A percentile compares a stretch with the other conserved stretches of the same genome.
Conservation (phyloP, 2,113 vertebrate species). For the Microtus richardsoni region DNA sequence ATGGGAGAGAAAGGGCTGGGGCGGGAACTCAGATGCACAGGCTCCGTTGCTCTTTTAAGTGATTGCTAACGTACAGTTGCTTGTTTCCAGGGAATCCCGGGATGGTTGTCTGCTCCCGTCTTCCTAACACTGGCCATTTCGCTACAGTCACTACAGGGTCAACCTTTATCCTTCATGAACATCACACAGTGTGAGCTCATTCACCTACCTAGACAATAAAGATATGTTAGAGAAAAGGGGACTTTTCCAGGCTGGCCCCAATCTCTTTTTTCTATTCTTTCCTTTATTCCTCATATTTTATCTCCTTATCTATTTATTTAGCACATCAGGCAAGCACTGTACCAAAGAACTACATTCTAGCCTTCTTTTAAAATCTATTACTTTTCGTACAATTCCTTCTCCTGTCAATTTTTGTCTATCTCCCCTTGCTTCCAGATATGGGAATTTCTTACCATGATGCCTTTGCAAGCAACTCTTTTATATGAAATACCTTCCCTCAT, state of each 20-base stretch:
- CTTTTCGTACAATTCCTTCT: not conserved
- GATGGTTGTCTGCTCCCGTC: not conserved
- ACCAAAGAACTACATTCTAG: not conserved
- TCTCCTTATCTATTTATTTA: not conserved
- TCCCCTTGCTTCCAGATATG: not conserved
- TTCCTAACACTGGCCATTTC: not conserved
- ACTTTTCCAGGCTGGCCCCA: not conserved
- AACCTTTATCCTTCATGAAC: conserved; percentile 14
- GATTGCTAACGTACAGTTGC: not conserved
- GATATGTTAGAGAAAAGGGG: not conserved
- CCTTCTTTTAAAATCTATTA: not conserved
- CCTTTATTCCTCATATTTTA: no score
- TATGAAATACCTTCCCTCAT: not conserved
- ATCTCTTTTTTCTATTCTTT: not conserved
- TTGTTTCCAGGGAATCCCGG: not conserved
- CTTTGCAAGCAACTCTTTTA: conserved; percentile 30
- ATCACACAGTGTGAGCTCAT: not conserved
- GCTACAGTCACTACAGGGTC: not conserved
- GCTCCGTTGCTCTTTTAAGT: not conserved
- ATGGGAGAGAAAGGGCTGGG: not conserved
- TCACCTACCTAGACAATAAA: conserved; percentile 1
- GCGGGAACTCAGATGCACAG: not conserved
- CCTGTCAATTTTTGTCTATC: conserved; percentile 28
- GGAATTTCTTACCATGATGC: not conserved
- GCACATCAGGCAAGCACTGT: not conserved